phyloP scores from a whole-genome alignment of 2,888 invertebrate genomes.

The Platerodrilus igneus region DNA sequence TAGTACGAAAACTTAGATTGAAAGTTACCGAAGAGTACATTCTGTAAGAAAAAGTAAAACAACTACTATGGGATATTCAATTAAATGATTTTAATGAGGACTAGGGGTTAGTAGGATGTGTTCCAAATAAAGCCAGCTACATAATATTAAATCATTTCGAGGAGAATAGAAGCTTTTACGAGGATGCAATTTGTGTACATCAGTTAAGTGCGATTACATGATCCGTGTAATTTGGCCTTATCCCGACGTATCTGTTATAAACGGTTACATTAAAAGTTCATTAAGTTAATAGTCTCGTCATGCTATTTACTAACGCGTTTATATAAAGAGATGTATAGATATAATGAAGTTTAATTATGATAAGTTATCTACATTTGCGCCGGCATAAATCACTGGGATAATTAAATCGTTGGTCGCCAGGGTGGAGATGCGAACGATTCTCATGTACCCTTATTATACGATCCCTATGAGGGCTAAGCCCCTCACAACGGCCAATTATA shows the following conservation, averaged over 20 bases:
- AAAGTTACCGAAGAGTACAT: no score
- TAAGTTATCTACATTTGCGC: constrained; percentile 41
- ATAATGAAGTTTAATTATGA: constrained; percentile 42
- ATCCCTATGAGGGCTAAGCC: constrained; percentile 32
- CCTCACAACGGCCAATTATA: constrained; percentile 36
- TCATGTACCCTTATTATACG: constrained; percentile 42
- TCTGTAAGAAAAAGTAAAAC: no score
- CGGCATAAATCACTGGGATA: constrained; percentile 42
- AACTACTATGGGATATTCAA: no score
- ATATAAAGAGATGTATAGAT: constrained; percentile 38
- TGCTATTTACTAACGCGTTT: constrained; percentile 37
- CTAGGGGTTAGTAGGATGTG: no score
- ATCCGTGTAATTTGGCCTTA: constrained; percentile 34
- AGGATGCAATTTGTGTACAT: constrained; percentile 11
- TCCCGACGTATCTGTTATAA: constrained; percentile 29
- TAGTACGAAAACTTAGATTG: no score
- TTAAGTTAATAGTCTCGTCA: constrained; percentile 34
- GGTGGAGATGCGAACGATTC: constrained; percentile 36
- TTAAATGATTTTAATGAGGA: no score
- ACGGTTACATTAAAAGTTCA: constrained; percentile 36
- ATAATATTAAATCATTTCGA: no score
- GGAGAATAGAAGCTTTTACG: no score
- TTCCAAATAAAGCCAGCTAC: no score
- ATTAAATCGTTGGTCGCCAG: constrained; percentile 42
- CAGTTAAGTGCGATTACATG: constrained; percentile 38